Evolutionary conservation across 2,888 invertebrate species (phyloP), one percentile per base, ranked within the genome.

Genomic region (Notocelia uddmanniana): DNA sequence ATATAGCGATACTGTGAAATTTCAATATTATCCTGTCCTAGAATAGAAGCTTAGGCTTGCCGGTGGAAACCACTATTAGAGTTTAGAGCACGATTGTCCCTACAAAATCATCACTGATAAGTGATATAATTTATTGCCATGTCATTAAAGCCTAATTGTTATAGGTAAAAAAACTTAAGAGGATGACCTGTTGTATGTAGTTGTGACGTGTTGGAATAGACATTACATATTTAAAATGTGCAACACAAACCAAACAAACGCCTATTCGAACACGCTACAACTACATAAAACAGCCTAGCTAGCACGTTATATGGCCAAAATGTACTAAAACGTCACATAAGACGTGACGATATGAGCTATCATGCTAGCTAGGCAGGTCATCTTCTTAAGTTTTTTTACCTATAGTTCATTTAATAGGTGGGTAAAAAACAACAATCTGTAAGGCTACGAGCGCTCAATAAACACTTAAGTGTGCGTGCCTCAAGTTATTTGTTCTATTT

Each of bases 401-500:
- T n/a, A n/a, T n/a, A 37, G 31, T 64, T 59, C 31, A 52, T 31
- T 63, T 19, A 37, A 34, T 26, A 54, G 76, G 54, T 63, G 75
- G 69, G 73, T 73, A 76, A 76, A 76, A 74, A 75, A 60, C 26
- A 69, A 69, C 73, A 77, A 74, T 79, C 60, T 74, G 77, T 78
- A 74, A 78, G 78, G 81, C 78, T 78, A 77, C 78, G 76, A 82
- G 78, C 78, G 78, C 75, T 76, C 73, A 74, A 80, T 80, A 82
- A 80, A 83, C 80, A 82, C 75, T 80, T 78, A 78, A 81, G 82
- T 83, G 83, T 88, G 88, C 87, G 88, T 88, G 87, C 79, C 77
- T 83, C 80, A 82, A 87, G 85, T 87, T 89, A 88, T 89, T 90
- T 88, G 85, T 86, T 88, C 87, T 89, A 88, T 89, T 88, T 88